Conservation (phyloP, 2,888 invertebrate species). For the Drosophila merina region DNA sequence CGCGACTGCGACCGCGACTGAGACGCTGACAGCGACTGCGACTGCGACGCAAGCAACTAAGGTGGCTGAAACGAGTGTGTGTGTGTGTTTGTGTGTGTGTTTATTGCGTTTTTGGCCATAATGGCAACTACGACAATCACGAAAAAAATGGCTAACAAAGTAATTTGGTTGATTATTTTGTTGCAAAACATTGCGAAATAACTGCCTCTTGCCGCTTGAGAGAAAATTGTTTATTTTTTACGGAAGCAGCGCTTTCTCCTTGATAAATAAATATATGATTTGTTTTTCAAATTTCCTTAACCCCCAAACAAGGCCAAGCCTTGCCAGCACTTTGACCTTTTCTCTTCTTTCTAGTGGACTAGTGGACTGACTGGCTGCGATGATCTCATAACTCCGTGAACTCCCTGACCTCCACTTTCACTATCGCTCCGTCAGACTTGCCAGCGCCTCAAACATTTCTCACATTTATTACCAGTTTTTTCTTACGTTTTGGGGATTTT, state of each 20-base stretch:
- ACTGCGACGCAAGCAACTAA: constrained; percentile 48
- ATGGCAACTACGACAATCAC: constrained; percentile 46
- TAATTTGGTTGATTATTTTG: constrained; percentile 54
- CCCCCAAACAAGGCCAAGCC: not conserved
- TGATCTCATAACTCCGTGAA: constrained; percentile 41
- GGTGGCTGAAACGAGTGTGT: constrained; percentile 45
- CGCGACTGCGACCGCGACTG: constrained; percentile 33
- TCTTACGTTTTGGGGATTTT: constrained; percentile 39
- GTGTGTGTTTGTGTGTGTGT: constrained; percentile 37
- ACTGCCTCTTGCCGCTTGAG: not conserved
- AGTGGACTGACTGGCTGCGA: constrained; percentile 20
- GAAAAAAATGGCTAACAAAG: constrained; percentile 63
- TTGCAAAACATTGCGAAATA: constrained; percentile 45
- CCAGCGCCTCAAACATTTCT: constrained; percentile 19
- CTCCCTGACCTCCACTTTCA: constrained; percentile 43
- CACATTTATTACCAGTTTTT: constrained; percentile 32
- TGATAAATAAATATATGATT: not conserved
- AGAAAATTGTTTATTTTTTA: not conserved
- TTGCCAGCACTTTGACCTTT: constrained; percentile 1
- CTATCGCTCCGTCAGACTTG: constrained; percentile 16
- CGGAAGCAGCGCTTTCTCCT: too few relatives aligned
- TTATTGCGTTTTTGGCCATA: constrained; percentile 70
- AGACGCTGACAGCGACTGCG: constrained; percentile 43
- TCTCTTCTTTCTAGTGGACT: not conserved
- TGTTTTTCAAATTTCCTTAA: not conserved